Evolutionary conservation across 2,797 vertebrate genomes (phyloP).

Genomic region (Mormyrus proboscirostris): DNA sequence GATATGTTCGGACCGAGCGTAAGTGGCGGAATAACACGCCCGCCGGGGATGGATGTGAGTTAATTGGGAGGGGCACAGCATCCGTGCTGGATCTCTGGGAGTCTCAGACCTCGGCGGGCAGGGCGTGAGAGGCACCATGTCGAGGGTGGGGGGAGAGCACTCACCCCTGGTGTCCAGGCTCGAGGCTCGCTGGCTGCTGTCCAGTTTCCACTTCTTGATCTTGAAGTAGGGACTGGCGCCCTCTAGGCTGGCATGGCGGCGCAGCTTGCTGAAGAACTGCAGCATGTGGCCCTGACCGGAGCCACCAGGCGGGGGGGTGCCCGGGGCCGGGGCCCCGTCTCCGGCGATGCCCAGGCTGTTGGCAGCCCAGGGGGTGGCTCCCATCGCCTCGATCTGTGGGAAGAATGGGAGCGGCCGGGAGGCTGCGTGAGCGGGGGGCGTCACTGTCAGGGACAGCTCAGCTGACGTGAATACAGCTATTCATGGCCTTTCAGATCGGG

Average conservation of each 20-base stretch:
- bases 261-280: conserved; percentile 86
- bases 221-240: conserved; percentile 91
- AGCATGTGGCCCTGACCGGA: conserved; percentile 64
- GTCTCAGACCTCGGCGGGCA: not conserved
- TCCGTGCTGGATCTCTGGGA: not conserved
- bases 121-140: not conserved
- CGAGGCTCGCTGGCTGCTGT: conserved; percentile 85
- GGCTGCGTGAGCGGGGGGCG: not conserved
- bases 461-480: not conserved
- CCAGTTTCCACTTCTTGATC: conserved; percentile 95
- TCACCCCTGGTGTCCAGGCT: conserved; percentile 93
- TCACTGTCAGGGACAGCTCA: not conserved
- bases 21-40: not conserved
- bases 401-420: not conserved
- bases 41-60: not conserved
- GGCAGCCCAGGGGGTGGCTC: conserved; percentile 48
- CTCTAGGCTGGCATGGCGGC: conserved; percentile 88
- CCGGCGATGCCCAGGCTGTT: conserved; percentile 29
- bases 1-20: not conserved
- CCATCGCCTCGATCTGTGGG: conserved; percentile 55
- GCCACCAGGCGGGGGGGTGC: conserved; percentile 38
- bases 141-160: conserved; percentile 11
- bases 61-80: not conserved
- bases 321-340: conserved; percentile 33
- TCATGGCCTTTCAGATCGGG: not conserved